Evolutionary conservation across 2,888 invertebrate species (phyloP).

Genomic region (Hylaea fasciaria): DNA sequence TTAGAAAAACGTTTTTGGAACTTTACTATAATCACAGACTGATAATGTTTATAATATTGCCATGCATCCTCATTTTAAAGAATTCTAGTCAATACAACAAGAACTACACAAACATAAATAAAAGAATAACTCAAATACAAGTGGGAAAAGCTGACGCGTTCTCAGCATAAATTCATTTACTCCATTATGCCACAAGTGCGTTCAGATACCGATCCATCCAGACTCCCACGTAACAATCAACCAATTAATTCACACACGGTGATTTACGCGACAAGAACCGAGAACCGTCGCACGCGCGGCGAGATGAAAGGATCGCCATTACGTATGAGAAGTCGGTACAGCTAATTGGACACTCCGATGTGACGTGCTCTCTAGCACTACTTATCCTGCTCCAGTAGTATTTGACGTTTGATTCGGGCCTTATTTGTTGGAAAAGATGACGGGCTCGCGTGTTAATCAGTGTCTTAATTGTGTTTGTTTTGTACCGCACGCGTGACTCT

Average conservation of each 20-base stretch:
- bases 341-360: constrained; percentile 19
- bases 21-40: no score
- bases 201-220: no score
- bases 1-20: no score
- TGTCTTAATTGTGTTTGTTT: no score
- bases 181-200: background rate
- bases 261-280: constrained; percentile 23
- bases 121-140: constrained; percentile 4
- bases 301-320: constrained; percentile 24
- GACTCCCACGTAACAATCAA: constrained; percentile 22
- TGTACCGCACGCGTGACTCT: no score
- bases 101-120: no score
- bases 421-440: no score
- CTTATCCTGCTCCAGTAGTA: background rate
- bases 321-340: constrained; percentile 1
- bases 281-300: constrained; percentile 9
- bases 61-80: no score
- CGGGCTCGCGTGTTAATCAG: no score
- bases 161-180: constrained; percentile 16
- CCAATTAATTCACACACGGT: constrained; percentile 21
- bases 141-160: background rate
- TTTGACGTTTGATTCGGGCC: no score
- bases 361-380: background rate
- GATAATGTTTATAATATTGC: no score
- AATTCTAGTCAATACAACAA: no score